These are phyloP conservation scores for Psittacara wagleri DNA, from an alignment of 2,113 vertebrate genomes.

Conservation along the genomic window DNA sequence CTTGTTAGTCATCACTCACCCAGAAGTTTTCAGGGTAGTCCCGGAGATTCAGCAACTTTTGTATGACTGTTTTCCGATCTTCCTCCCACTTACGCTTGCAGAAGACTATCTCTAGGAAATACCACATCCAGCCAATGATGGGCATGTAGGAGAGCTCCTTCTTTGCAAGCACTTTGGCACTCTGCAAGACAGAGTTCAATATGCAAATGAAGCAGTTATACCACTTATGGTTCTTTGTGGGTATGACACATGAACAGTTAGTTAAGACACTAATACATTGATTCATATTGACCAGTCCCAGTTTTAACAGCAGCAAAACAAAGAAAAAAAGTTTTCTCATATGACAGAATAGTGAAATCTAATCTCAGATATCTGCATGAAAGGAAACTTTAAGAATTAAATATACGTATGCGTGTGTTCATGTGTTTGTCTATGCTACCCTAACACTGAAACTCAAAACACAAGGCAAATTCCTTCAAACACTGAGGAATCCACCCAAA, in stretches of 20 bases:
- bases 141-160: conserved; percentile 93
- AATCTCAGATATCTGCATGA: neutral
- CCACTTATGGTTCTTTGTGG: neutral
- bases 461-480: neutral
- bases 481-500: neutral
- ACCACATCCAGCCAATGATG: conserved; percentile 98
- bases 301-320: neutral
- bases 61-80: conserved; percentile 83
- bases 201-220: neutral
- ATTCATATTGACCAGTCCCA: neutral
- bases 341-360: neutral
- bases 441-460: neutral
- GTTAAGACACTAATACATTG: neutral
- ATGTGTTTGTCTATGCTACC: neutral
- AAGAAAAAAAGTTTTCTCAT: neutral
- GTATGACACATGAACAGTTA: neutral
- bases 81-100: conserved; percentile 96
- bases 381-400: neutral
- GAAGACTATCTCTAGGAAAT: conserved; percentile 96
- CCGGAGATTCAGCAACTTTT: conserved; percentile 83
- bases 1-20: conserved; percentile 64
- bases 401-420: rapidly evolving
- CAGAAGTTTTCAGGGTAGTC: conserved; percentile 94
- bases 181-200: conserved; percentile 74
- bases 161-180: conserved; percentile 94